phyloP scores from a whole-genome alignment of 2,113 vertebrate species.

The Psittacus erithacus region DNA sequence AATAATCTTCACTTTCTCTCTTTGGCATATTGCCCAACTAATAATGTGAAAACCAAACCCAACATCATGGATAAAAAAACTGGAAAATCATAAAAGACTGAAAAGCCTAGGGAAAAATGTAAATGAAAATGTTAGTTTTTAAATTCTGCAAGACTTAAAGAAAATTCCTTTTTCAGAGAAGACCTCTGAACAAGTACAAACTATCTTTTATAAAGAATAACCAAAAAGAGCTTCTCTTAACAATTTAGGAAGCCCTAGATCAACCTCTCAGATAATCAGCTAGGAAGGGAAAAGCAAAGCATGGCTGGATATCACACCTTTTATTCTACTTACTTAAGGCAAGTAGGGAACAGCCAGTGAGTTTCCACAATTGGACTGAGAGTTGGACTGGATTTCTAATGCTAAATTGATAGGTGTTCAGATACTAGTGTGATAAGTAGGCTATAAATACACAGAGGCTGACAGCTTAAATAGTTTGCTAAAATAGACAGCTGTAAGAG shows the following conservation, averaged over 20 bases:
- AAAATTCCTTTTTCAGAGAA: neutral
- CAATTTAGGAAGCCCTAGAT: neutral
- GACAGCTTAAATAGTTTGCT: constrained; percentile 41
- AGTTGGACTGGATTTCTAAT: constrained; percentile 49
- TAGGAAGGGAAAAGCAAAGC: neutral
- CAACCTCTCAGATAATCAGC: neutral
- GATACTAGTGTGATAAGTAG: constrained; percentile 22
- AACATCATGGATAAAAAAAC: neutral
- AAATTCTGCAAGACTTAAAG: neutral
- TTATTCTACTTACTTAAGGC: neutral
- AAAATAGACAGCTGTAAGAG: constrained; percentile 24
- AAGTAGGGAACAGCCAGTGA: neutral
- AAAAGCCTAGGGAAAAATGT: neutral
- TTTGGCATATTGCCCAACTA: neutral
- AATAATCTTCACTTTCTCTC: neutral
- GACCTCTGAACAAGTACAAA: neutral
- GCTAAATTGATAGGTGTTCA: constrained; percentile 45
- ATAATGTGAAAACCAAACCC: neutral
- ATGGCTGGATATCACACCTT: neutral
- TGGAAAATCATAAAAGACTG: neutral
- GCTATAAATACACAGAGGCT: constrained; percentile 37
- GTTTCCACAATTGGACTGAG: neutral
- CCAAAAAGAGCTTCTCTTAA: neutral
- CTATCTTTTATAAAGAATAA: neutral
- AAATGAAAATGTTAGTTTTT: neutral